Evolutionary conservation across 2,797 vertebrate genomes (phyloP).

Genomic region (Clarias platycephalus): DNA sequence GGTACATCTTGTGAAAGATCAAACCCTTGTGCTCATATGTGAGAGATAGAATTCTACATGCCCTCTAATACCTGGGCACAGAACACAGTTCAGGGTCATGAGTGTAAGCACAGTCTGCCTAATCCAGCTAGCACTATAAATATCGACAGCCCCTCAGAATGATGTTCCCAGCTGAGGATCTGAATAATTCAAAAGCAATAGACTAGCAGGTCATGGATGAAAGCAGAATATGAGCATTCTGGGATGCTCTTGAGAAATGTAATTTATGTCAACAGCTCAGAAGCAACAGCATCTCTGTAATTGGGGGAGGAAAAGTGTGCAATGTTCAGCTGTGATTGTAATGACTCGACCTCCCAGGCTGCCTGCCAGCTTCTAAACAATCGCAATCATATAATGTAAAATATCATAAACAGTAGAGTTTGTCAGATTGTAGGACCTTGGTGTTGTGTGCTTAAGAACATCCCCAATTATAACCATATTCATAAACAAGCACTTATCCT

Average conservation of each 20-base stretch:
- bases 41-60: background rate
- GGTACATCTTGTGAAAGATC: background rate
- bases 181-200: slow-evolving; percentile 61
- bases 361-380: slow-evolving; percentile 51
- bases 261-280: slow-evolving; percentile 67
- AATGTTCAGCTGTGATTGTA: slow-evolving; percentile 57
- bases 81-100: slow-evolving; percentile 32
- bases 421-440: slow-evolving; percentile 27
- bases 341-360: slow-evolving; percentile 62
- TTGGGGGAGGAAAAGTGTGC: slow-evolving; percentile 65
- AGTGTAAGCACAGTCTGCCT: slow-evolving; percentile 10
- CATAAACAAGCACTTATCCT: slow-evolving; percentile 21
- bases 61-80: slow-evolving; percentile 3
- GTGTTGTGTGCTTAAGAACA: slow-evolving; percentile 22
- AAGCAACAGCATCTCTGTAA: slow-evolving; percentile 61
- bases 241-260: slow-evolving; percentile 69
- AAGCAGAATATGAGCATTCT: slow-evolving; percentile 60
- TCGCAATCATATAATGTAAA: slow-evolving; percentile 25
- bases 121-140: slow-evolving; percentile 41
- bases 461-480: slow-evolving; percentile 23
- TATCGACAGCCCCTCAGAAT: slow-evolving; percentile 40
- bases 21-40: slow-evolving; percentile 15
- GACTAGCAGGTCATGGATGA: slow-evolving; percentile 54
- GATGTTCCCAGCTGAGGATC: slow-evolving; percentile 54
- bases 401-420: slow-evolving; percentile 38